A percentile compares a stretch with the other conserved stretches of the same genome.
These are phyloP conservation scores for Mesoligia furuncula DNA, from an alignment of 2,888 invertebrate genomes.

Conservation along the genomic window DNA sequence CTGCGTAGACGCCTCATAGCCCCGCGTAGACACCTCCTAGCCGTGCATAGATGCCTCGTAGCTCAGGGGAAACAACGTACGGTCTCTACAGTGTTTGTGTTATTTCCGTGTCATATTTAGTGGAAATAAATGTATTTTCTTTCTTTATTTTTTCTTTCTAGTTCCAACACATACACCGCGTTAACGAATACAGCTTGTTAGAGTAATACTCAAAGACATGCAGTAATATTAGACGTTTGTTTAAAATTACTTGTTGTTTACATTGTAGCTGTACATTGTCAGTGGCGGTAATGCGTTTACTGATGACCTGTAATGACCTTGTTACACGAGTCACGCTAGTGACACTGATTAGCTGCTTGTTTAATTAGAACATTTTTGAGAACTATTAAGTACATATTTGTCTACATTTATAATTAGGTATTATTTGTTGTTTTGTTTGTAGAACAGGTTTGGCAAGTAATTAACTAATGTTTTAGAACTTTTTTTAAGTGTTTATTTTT, in stretches of 20 bases:
- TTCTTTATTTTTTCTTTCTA: not conserved
- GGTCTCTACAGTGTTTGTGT: not conserved
- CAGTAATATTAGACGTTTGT: constrained; percentile 5
- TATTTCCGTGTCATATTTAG: not conserved
- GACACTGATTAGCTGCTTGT: constrained; percentile 24
- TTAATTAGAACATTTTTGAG: constrained; percentile 38
- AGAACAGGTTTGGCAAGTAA: not conserved
- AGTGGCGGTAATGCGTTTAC: constrained; percentile 20
- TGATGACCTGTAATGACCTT: constrained; percentile 52
- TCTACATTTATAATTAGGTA: constrained; percentile 10
- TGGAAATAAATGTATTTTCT: not conserved
- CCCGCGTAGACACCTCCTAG: not conserved
- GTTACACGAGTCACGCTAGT: constrained; percentile 36
- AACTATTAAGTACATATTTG: constrained; percentile 35
- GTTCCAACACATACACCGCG: not conserved
- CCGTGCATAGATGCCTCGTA: not conserved
- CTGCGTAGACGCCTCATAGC: not conserved
- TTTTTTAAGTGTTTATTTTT: not conserved
- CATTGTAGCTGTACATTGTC: constrained; percentile 6
- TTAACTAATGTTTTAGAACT: constrained; percentile 16
- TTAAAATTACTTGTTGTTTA: constrained; percentile 28
- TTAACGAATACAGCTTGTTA: not conserved
- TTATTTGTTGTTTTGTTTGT: constrained; percentile 22
- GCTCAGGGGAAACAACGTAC: not conserved
- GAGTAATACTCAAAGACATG: not conserved